A percentile compares a stretch with the other conserved stretches of the same genome.
These are phyloP conservation scores for Sebastiscus tertius DNA, from an alignment of 2,797 vertebrate genomes.

Conservation along the genomic window DNA sequence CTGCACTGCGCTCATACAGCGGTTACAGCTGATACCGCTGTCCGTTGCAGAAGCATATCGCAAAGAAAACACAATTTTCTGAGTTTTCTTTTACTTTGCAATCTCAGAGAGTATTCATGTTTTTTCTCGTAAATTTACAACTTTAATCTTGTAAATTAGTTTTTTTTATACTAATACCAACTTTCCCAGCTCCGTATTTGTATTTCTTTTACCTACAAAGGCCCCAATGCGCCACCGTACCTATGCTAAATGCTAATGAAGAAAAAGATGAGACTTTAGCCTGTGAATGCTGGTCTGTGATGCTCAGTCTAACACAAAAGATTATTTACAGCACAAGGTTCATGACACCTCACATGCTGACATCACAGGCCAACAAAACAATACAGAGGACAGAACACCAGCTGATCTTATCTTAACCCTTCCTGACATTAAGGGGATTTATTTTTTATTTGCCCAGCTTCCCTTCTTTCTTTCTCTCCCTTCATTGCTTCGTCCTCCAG, in stretches of 20 bases:
- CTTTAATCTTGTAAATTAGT: no score
- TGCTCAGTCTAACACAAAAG: background rate
- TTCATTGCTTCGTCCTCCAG: background rate
- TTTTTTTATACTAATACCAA: no score
- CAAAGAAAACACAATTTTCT: no score
- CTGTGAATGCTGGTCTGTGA: background rate
- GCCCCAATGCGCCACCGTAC: no score
- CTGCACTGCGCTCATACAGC: no score
- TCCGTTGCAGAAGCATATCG: no score
- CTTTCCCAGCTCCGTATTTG: no score
- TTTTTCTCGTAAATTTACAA: no score
- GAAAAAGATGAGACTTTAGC: background rate
- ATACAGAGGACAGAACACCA: background rate
- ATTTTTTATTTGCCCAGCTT: background rate
- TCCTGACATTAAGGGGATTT: conserved; percentile 25
- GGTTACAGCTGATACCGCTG: no score
- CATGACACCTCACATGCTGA: background rate
- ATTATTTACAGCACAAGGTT: background rate
- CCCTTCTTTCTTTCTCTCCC: background rate
- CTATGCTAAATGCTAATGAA: background rate
- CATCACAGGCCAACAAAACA: background rate
- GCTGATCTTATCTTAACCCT: background rate
- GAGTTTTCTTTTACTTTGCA: background rate
- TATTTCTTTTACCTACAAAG: no score
- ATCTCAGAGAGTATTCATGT: no score